Base-by-base conservation (phyloP, 2,797 vertebrate genomes). In the Kryptopterus vitreolus region DNA sequence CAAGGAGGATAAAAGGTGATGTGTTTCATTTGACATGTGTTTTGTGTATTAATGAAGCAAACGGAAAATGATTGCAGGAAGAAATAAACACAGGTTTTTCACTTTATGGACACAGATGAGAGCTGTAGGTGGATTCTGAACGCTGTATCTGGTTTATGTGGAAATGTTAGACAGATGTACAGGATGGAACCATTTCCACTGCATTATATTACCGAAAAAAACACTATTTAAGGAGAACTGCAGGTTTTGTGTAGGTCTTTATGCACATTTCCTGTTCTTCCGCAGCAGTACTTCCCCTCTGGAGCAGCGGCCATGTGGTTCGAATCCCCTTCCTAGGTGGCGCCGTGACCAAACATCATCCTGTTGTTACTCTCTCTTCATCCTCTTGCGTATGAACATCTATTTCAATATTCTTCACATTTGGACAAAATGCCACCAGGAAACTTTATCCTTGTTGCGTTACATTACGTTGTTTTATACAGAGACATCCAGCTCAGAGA, bases 191-290 rank as follows among this genome's bases (percentile, higher is more conserved):
- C 29, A 8, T 61, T 43, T 61, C 72, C 33, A 46, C 16, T 75
- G 33, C 38, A 74, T 22, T 58, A 5, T 75, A 5, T 24, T 8
- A 31, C 46, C n/a, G 24, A 52, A 18, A 24, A 31, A n/a, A 15
- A 55, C 6, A 59, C 15, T 7, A 7, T 43, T 55, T 59, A 43
- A 58, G 76, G 61, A n/a, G 7, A 35, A 26, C 65, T 22, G n/a
- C 38, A 66, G 53, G 77, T 31, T 38, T 76, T 18, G 87, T 90
- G 10, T 10, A 43, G 38, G 87, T 91, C 91, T 73, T 78, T 58
- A 87, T 89, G 82, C 84, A 87, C 55, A 26, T 89, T 92, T 93
- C 91, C 91, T 89, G 71, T 85, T 81, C 80, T 86, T 81, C 80
- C 86, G 84, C 84, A 84, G 83, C 87, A 84, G 89, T 81, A 75